Base-by-base conservation (phyloP, 2,797 vertebrate species). In the Danio tinwini region DNA sequence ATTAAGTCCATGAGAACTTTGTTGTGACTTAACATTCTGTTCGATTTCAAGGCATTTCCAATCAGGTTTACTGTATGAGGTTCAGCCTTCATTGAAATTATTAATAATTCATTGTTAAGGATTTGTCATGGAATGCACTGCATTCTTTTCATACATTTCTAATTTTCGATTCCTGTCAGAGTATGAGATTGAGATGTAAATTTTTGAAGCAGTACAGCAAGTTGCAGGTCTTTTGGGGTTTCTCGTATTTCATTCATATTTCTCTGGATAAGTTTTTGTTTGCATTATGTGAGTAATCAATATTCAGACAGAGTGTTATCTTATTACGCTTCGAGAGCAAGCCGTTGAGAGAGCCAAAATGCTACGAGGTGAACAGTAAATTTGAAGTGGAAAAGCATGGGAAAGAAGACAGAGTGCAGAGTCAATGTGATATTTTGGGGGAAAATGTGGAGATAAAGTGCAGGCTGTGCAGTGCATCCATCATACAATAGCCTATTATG, bases 391-490 rank as follows among this genome's bases (percentile, higher is more conserved):
- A 82, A 70, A 47, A n/a, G 11, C 16, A 52, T 17, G 29, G 47
- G 11, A 14, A 40, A 62, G 49, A 62, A 83, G 69, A 83, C 50
- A 13, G 78, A 84, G 56, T 16, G 42, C 3, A 47, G 61, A 37
- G 56, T 40, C 53, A 68, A 69, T 29, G 52, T n/a, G 50, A 17
- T 62, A 56, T 39, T 17, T 50, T 40, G 59, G 37, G 37, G 10
- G 11, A 70, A 44, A 62, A 72, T 17, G 45, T 40, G 61, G 10
- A 45, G 59, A 62, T 71, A 72, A 63, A 65, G 47, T 72, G 16
- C 9, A 50, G 71, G 67, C 74, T 79, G 76, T 59, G 45, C 55
- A 19, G 63, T 50, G 12, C 64, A 85, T 86, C 69, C 80, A 83
- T 85, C 83, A 80, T 42, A 64, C 65, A 6, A 19, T 6, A 19